Conservation (phyloP, 2,797 vertebrate species). For the Spizella passerina region DNA sequence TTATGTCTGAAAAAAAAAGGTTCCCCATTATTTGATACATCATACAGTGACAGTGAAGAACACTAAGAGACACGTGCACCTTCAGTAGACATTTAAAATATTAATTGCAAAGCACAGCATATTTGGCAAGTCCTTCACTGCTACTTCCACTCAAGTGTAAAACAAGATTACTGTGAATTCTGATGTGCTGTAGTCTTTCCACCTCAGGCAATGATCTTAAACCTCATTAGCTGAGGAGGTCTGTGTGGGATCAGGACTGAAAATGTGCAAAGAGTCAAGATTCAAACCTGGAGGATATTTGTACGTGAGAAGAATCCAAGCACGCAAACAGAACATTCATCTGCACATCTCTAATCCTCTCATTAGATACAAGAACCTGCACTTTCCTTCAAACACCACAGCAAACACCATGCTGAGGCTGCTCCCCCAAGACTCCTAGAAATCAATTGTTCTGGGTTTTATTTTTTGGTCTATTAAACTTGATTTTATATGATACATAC, state of each 20-base stretch:
- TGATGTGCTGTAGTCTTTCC: background rate
- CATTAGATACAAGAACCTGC: background rate
- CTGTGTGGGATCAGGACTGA: conserved; percentile 26
- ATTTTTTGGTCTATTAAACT: background rate
- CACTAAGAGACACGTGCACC: background rate
- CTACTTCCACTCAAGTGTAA: conserved; percentile 12
- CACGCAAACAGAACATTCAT: background rate
- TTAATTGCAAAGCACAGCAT: background rate
- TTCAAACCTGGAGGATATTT: background rate
- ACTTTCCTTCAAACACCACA: background rate
- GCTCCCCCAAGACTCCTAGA: background rate
- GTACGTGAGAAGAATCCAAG: conserved; percentile 19
- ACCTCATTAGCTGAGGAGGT: conserved; percentile 54
- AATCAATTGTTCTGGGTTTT: background rate
- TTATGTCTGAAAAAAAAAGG: background rate
- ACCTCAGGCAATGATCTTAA: conserved; percentile 44
- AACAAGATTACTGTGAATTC: conserved; percentile 7
- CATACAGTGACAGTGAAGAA: background rate
- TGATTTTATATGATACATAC: background rate
- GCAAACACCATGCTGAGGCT: background rate
- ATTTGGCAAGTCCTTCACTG: conserved; percentile 15
- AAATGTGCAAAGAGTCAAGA: conserved; percentile 38
- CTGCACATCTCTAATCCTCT: background rate
- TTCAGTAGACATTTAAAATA: background rate
- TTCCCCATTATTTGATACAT: background rate